Base-by-base conservation (phyloP, 1,140 invertebrate species). In the Drosophila baimaii region DNA sequence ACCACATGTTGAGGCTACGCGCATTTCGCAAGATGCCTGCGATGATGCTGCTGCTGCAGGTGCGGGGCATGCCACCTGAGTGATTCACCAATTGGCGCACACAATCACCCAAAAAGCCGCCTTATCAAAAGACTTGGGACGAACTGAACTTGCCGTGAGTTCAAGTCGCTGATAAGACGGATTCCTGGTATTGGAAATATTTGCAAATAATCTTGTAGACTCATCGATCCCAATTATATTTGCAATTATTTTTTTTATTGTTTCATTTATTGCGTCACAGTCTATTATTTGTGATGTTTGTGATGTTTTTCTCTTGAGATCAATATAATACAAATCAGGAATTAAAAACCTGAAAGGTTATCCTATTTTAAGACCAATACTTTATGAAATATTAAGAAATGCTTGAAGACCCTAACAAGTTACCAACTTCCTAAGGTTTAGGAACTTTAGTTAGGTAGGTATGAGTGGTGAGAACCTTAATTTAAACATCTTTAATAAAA, bases 1-100 rank as follows among this genome's bases (percentile, higher is more conserved):
- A 86, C 83, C 83, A 86, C 83, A 86, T 86, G 83, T 86, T 86
- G 83, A 83, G 72, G 83, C 79, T 59, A 86, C 83, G 83, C 84
- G 83, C 83, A 89, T 77, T 88, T 83, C 83, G 66, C 65, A 52
- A 66, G 39, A 29, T 10, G 64, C 13, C 23, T 15, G n/a, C n/a
- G 27, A 31, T 52, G 49, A 29, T 51, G 41, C 19, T 70, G 64
- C 64, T 31, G 29, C 29, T 47, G 44, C 68, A 70, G 68, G 66
- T 70, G 62, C 25, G 46, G 63, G 59, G 44, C 33, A 33, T 56
- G 52, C 69, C 70, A 83, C 71, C 63, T 73, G 77, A 72, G 63
- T 80, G 81, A 84, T 77, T 84, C 81, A 79, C 76, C 58, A 52
- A 56, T 85, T 64, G 71, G 51, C 51, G 4, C 63, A 25, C 46